Conservation (phyloP, 2,797 vertebrate species). For the Pipistrellus pygmaeus region DNA sequence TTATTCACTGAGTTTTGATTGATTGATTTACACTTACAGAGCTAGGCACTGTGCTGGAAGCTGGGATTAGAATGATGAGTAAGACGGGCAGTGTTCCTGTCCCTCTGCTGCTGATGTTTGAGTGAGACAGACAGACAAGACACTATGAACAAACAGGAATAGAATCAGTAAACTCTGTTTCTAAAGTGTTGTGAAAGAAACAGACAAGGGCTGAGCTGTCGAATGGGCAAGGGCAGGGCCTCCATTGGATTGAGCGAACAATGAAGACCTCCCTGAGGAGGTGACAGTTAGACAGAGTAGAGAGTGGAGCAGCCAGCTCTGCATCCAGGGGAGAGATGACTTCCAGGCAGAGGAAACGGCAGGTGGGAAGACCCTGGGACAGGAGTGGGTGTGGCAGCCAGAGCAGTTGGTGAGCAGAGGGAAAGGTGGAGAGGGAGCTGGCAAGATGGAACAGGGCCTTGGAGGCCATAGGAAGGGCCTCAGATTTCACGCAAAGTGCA, state of each 20-base stretch:
- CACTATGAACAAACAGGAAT: neutral
- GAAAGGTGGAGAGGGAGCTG: neutral
- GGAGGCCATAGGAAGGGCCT: neutral
- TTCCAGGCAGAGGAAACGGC: neutral
- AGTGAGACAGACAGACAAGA: neutral
- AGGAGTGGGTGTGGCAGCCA: neutral
- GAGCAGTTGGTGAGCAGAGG: neutral
- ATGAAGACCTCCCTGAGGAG: neutral
- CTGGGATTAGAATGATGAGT: neutral
- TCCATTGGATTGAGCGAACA: neutral
- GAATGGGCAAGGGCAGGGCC: too few species aligned
- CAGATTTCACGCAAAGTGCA: neutral
- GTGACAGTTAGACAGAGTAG: neutral
- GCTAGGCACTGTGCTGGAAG: too few species aligned
- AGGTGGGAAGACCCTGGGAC: rapidly evolving
- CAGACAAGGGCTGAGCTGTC: neutral
- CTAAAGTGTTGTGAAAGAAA: neutral
- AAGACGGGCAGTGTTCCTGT: neutral
- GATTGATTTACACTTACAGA: neutral
- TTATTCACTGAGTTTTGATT: neutral
- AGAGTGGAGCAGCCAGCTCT: neutral
- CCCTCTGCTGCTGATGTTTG: neutral
- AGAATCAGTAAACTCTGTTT: neutral
- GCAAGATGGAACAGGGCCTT: too few species aligned
- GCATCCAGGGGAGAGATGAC: neutral